Evolutionary conservation across 2,888 invertebrate species (phyloP), one percentile per base, ranked within the genome.

Genomic region (Heterodera filipjevi): DNA sequence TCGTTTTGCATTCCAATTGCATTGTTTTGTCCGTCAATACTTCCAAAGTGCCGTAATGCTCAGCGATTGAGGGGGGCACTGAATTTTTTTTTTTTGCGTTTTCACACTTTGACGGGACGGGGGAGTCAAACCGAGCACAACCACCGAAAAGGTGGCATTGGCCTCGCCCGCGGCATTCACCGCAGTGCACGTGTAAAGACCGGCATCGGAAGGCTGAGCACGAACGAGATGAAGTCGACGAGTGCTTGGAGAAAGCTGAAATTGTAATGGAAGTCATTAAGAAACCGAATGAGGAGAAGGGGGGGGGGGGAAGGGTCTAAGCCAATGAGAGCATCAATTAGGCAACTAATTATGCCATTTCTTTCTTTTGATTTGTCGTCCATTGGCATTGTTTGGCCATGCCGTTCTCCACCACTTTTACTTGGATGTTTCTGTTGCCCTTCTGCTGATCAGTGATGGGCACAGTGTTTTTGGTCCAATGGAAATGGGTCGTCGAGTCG

Each of bases 81-180:
- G 86, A 75, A 89, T 78, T 32, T 39, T 16, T 35, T 16, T 44
- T 49, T 19, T 19, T 10, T 44, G 5, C 44, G 12, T 44, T 44
- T 49, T 14, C 16, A 39, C 35, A 77, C 33, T 77, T 3, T 33
- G 22, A 30, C 27, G 53, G 16, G 16, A 3, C 32, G 64, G 32
- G 10, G 19, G n/a, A n/a, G 53, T 12, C 82, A 79, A 66, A 86
- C 86, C 83, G 19, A 85, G 86, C 5, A 93, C 90, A 22, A 90
- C 90, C 0, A 93, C 90, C 77, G 91, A 89, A 85, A 92, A 92
- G 5, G 90, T 87, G 8, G 92, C 89, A 80, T 92, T 92, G 0
- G 91, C 91, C 30, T 91, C 90, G 16, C 93, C 93, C 0, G 92
- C 92, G 82, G 91, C 91, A 90, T 93, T 93, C n/a, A 91, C 91